phyloP scores from a whole-genome alignment of 2,888 invertebrate species.

The Amphipyra berbera region DNA sequence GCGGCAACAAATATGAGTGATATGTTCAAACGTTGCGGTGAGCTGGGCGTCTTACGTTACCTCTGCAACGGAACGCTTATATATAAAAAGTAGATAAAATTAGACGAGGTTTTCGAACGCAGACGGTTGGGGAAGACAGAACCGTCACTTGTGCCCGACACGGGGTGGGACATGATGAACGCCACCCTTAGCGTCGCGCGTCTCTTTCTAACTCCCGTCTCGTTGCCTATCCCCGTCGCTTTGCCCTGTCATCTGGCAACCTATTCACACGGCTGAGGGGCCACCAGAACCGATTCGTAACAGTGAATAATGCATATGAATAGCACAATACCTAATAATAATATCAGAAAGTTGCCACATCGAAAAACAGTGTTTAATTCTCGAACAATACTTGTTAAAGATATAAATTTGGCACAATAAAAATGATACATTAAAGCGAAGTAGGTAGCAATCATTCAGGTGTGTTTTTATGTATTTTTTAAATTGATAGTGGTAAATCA shows the following conservation, averaged over 20 bases:
- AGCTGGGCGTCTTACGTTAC: constrained; percentile 48
- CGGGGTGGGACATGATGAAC: constrained; percentile 85
- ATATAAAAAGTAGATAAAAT: constrained; percentile 67
- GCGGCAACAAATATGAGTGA: constrained; percentile 73
- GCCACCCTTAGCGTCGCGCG: constrained; percentile 78
- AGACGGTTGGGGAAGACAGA: constrained; percentile 84
- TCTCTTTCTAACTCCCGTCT: constrained; percentile 70
- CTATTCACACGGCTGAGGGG: constrained; percentile 80
- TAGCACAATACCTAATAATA: constrained; percentile 78
- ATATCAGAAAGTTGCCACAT: constrained; percentile 65
- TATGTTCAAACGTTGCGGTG: constrained; percentile 64
- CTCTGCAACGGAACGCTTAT: constrained; percentile 49
- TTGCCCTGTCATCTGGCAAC: constrained; percentile 82
- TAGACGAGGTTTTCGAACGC: constrained; percentile 81
- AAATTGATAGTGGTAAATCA: constrained; percentile 87
- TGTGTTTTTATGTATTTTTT: constrained; percentile 82
- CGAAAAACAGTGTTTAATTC: constrained; percentile 44
- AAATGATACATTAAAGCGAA: constrained; percentile 71
- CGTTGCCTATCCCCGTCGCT: constrained; percentile 63
- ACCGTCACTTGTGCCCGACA: constrained; percentile 85
- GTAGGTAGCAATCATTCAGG: constrained; percentile 78
- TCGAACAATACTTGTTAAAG: constrained; percentile 52
- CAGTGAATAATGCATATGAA: constrained; percentile 87
- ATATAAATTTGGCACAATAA: constrained; percentile 75
- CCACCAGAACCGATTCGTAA: constrained; percentile 86